Conservation (phyloP, 2,888 invertebrate species). For the Isoperla grammatica region DNA sequence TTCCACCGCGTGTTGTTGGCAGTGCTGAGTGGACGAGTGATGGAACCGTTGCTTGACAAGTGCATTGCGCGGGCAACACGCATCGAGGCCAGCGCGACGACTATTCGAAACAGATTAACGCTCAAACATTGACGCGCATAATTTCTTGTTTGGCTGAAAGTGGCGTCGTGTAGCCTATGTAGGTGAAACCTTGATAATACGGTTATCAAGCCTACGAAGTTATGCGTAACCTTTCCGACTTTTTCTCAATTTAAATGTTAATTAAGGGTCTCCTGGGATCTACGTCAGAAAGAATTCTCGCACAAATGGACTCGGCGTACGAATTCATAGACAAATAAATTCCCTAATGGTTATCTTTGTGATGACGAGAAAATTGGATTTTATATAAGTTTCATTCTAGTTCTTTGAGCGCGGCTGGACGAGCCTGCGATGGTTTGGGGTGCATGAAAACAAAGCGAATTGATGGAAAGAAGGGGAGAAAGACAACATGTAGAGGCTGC, state of each 20-base stretch:
- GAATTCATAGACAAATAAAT: conserved; percentile 10
- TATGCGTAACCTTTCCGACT: neutral
- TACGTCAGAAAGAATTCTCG: neutral
- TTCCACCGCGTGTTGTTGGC: neutral
- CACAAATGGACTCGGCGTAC: neutral
- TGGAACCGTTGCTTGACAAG: too few relatives aligned
- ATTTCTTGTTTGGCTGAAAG: too few relatives aligned
- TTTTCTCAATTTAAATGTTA: conserved; percentile 12
- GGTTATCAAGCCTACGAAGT: too few relatives aligned
- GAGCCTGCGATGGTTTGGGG: neutral
- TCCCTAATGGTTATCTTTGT: conserved; percentile 14
- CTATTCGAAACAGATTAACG: too few relatives aligned
- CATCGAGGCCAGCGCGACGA: too few relatives aligned
- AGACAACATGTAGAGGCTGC: neutral
- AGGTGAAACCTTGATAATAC: too few relatives aligned
- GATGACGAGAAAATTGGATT: conserved; percentile 13
- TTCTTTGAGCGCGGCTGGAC: conserved; percentile 2
- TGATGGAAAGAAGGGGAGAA: neutral
- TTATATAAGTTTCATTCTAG: neutral
- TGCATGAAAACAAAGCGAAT: conserved; percentile 9
- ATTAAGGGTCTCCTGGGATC: neutral
- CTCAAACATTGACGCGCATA: too few relatives aligned
- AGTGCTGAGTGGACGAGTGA: too few relatives aligned
- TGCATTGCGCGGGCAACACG: too few relatives aligned
- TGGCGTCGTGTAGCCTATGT: too few relatives aligned